Base-by-base conservation (phyloP, 2,888 invertebrate genomes). In the Chymomyza procnemis region DNA sequence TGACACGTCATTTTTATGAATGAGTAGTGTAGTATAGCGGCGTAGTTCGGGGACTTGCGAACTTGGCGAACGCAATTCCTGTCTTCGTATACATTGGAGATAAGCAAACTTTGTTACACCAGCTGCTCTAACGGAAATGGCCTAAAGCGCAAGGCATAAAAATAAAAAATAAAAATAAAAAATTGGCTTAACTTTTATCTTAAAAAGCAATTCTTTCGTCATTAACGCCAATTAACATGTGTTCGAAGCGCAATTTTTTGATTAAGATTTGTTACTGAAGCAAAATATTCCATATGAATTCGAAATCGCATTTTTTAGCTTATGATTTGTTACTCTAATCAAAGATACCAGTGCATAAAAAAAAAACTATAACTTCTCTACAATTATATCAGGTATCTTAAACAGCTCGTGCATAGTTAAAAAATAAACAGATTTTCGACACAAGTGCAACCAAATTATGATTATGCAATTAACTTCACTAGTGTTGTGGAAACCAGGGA, bases 1-100 rank as follows among this genome's bases (percentile, higher is more conserved):
- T 88, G 83, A 79, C 76, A 69, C 64, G 73, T 71, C 69, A 72
- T 67, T 77, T 78, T 82, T 75, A 83, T 75, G 86, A 87, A 80
- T 80, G 87, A 80, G 78, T 41, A 12, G 34, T 41, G 34, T 41
- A 41, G 12, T 41, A 12, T 1, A 9, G 34, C 34, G 34, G 4
- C 34, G 34, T 12, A 41, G 34, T 41, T 41, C 34, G 34, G 34
- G 34, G 34, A 41, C 34, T 12, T 12, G 34, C 34, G 34, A 1
- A 41, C 34, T 41, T 41, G 34, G 12, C 34, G 34, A 41, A 41
- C 34, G 34, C 18, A 14, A 18, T 18, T 18, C 16, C 48, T 50
- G 48, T 18, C 48, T 16, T 18, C 18, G 48, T 41, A n/a, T 9
- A 50, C 8, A 14, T 50, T 50, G 16, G 48, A 4, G 48, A 50